Evolutionary conservation across 1,140 invertebrate species (phyloP).

Genomic region (Ganaspis sp.): DNA sequence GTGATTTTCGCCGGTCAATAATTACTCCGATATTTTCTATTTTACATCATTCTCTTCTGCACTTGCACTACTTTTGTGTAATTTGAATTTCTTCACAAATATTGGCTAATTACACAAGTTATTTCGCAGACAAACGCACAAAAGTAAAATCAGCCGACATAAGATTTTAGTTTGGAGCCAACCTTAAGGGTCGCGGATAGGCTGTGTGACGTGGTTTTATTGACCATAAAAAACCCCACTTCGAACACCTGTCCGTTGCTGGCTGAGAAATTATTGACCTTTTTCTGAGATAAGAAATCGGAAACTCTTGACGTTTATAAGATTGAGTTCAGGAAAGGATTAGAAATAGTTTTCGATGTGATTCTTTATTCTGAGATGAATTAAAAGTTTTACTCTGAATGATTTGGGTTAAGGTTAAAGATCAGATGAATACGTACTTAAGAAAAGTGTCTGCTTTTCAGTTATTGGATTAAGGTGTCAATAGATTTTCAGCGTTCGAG

Average conservation of each 20-base stretch:
- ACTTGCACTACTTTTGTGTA: background rate
- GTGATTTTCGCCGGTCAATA: constrained; percentile 25
- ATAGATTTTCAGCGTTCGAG: background rate
- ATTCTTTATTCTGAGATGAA: background rate
- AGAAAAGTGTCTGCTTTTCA: background rate
- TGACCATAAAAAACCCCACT: constrained; percentile 76
- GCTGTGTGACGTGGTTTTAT: constrained; percentile 75
- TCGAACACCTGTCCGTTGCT: constrained; percentile 64
- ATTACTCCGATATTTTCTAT: constrained; percentile 12
- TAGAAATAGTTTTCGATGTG: background rate
- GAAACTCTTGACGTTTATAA: constrained; percentile 56
- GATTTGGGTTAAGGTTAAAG: background rate
- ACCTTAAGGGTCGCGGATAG: constrained; percentile 74
- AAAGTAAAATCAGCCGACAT: constrained; percentile 66
- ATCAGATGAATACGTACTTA: background rate
- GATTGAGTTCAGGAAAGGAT: constrained; percentile 20
- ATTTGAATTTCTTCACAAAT: background rate
- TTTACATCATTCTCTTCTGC: constrained; percentile 40
- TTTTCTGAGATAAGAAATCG: constrained; percentile 36
- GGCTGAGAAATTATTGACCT: constrained; percentile 37
- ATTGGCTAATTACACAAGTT: constrained; percentile 47
- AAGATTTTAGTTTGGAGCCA: constrained; percentile 71
- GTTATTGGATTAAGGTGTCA: background rate
- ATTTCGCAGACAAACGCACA: constrained; percentile 59
- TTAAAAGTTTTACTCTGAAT: background rate